These are phyloP conservation scores for Platorchestia sp. DNA, from an alignment of 1,140 invertebrate genomes.

Conservation along the genomic window DNA sequence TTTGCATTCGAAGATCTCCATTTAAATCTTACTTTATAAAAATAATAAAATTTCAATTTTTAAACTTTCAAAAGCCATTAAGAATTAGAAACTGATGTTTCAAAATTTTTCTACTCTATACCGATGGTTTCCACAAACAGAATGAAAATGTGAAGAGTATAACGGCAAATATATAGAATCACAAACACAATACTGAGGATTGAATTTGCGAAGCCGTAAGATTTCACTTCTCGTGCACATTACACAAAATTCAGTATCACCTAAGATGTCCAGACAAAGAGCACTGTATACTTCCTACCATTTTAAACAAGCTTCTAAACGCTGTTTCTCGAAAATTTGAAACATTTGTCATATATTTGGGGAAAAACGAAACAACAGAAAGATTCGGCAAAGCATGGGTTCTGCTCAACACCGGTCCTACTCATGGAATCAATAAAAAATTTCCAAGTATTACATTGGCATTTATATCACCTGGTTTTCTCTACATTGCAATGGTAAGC, in stretches of 20 bases:
- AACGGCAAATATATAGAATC: not conserved
- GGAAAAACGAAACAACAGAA: not conserved
- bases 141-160: too few relatives aligned
- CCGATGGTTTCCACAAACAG: too few relatives aligned
- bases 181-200: not conserved
- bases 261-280: not conserved
- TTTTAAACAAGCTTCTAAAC: not conserved
- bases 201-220: not conserved
- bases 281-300: not conserved
- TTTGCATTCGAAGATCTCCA: too few relatives aligned
- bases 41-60: too few relatives aligned
- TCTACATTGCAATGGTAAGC: too few relatives aligned
- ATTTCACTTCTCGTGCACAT: not conserved
- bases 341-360: not conserved
- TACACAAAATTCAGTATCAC: not conserved
- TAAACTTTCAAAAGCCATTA: too few relatives aligned
- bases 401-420: not conserved
- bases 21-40: too few relatives aligned
- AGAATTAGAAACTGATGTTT: too few relatives aligned
- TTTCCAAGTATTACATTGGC: not conserved
- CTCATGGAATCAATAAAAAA: not conserved
- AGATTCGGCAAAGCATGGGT: not conserved
- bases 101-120: too few relatives aligned
- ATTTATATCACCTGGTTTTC: not conserved
- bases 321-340: too few relatives aligned